Evolutionary conservation across 2,797 vertebrate species (phyloP).

Genomic region (Moxostoma hubbsi): DNA sequence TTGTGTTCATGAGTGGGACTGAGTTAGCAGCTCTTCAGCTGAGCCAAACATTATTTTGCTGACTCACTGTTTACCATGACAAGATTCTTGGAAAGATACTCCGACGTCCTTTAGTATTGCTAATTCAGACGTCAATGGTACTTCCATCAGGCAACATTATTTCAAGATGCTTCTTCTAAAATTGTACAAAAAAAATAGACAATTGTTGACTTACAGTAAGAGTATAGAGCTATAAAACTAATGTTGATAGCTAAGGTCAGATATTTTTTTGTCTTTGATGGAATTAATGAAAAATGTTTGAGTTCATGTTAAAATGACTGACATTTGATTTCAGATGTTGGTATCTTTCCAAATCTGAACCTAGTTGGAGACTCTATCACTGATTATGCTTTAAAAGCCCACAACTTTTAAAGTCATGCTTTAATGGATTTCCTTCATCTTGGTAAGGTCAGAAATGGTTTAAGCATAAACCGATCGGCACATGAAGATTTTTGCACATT

Average conservation of each 20-base stretch:
- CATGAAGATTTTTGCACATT: too few species aligned
- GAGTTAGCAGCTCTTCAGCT: not conserved
- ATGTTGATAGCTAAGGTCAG: not conserved
- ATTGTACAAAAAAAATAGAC: not conserved
- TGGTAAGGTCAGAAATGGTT: too few species aligned
- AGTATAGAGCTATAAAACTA: not conserved
- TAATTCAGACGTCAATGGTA: not conserved
- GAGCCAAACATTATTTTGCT: slow-evolving; percentile 5
- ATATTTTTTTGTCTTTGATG: not conserved
- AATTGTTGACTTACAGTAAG: not conserved
- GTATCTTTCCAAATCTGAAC: not conserved
- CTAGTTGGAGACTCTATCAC: not conserved
- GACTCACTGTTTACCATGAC: slow-evolving; percentile 46
- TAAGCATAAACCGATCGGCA: too few species aligned
- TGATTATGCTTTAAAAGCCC: too few species aligned
- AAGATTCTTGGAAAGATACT: slow-evolving; percentile 2
- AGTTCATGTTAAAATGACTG: too few species aligned
- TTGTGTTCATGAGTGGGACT: slow-evolving; percentile 15
- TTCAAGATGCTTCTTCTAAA: not conserved
- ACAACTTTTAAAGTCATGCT: too few species aligned
- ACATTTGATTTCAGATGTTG: not conserved
- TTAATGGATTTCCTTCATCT: too few species aligned
- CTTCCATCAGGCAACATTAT: not conserved
- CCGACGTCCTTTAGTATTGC: not conserved
- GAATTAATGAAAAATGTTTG: too few species aligned